Evolutionary conservation across 2,797 vertebrate species (phyloP), one percentile per base, ranked within the genome.

Genomic region (Ceryle rudis): DNA sequence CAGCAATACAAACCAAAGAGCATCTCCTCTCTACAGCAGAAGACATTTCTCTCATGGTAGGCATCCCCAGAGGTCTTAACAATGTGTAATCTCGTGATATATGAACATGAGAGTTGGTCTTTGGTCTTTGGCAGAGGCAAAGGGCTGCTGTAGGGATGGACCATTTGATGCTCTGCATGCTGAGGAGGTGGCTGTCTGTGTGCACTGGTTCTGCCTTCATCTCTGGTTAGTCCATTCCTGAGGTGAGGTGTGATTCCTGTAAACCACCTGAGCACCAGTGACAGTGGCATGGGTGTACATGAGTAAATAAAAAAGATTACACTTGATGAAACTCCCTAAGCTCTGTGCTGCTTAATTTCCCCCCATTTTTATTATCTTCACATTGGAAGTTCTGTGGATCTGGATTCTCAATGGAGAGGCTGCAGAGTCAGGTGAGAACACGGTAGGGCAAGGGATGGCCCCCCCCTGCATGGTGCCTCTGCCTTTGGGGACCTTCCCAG

Each of bases 81-180:
- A 37, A 18, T 0, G 0, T 35, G 49, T 39, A 9, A 14, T 37
- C 10, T 23, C 10, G 22, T 46, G 52, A 17, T 26, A n/a, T 1
- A 35, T 26, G 57, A 39, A 22, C 0, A 3, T 8, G 25, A 22
- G 54, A 37, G 26, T 7, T 23, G 33, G 8, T 61, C 9, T 28
- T 46, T 23, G 18, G 23, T 25, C 54, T 81, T 11, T 11, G 22
- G n/a, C 37, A 65, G 54, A 16, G 37, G 26, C 54, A 16, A 15
- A 19, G 9, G 23, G 21, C 35, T 83, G 54, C 14, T 41, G 49
- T 0, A 4, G 55, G 13, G 0, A 0, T 0, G 0, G 37, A 10
- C 28, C 5, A 2, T 16, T 10, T 0, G 5, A 13, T 25, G 66
- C 26, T 29, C 25, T n/a, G 16, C 1, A 2, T 25, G 39, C 33